These are phyloP conservation scores for Idaea aversata DNA, from an alignment of 2,888 invertebrate species.

Conservation along the genomic window DNA sequence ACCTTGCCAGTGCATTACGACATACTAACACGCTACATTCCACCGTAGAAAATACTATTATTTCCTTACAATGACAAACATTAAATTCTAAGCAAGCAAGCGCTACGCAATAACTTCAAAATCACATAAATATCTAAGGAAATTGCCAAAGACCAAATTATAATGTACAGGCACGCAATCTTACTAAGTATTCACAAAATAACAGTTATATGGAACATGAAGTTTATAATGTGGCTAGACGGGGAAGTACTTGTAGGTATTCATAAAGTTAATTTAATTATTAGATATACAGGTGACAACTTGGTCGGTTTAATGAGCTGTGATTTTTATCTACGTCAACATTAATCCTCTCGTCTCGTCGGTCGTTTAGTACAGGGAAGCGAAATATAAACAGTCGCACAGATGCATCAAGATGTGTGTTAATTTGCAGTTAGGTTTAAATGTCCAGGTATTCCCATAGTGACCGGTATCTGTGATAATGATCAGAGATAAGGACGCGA, in stretches of 20 bases:
- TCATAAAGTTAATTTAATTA: too few species aligned
- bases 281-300: conserved; percentile 7
- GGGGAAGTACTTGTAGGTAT: not conserved
- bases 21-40: conserved; percentile 11
- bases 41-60: conserved; percentile 11
- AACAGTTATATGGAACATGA: conserved; percentile 23
- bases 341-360: conserved; percentile 16
- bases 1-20: conserved; percentile 14
- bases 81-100: conserved; percentile 33
- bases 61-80: conserved; percentile 19
- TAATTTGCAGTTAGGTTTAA: conserved; percentile 32
- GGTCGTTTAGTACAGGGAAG: conserved; percentile 13
- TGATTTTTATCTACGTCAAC: conserved; percentile 10
- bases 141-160: conserved; percentile 35
- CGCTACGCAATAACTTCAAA: conserved; percentile 40
- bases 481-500: conserved; percentile 40
- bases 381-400: conserved; percentile 13
- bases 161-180: conserved; percentile 38
- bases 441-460: conserved; percentile 25
- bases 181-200: conserved; percentile 22
- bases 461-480: conserved; percentile 34
- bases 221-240: conserved; percentile 5
- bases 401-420: conserved; percentile 25
- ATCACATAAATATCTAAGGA: conserved; percentile 33
- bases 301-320: conserved; percentile 16